Evolutionary conservation across 2,888 invertebrate species (phyloP), one percentile per base, ranked within the genome.

Genomic region (Meloe dianella): DNA sequence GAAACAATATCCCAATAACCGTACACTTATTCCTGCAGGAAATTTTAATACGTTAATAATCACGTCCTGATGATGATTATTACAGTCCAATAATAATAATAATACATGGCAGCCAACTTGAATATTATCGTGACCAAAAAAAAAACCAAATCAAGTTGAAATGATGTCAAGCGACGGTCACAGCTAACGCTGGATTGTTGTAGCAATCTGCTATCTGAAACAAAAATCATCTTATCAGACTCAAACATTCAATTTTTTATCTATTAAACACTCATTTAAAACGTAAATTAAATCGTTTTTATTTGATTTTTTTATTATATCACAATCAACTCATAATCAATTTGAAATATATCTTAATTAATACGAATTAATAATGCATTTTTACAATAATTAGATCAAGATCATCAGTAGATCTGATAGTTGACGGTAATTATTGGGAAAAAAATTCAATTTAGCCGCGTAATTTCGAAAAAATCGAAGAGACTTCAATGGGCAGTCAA

Each of bases 91-190:
- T 41, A 29, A 41, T 41, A 41, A 41, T 41, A n/a, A n/a, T 41
- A n/a, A 22, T 41, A 41, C 41, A 38, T 60, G 27, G 60, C 60
- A 35, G 30, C 35, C 32, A 58, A 32, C 7, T 12, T 58, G 20
- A n/a, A 58, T 5, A 7, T 14, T 35, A 35, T 35, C 35, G 7
- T 5, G 17, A 47, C 5, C n/a, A n/a, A 17, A 41, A 41, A 41
- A 41, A 1, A n/a, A 17, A 41, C 10, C 10, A 3, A 47, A 22
- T 35, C 22, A 8, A 35, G 2, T 61, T 65, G 66, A 30, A 38
- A 54, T 58, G 61, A 61, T 72, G 70, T 70, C 69, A 70, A 64
- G 74, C 73, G 75, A 74, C 73, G 73, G 74, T 63, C 63, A 65
- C 64, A 66, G 32, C n/a, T 32, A 58, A 35, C 58, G 32, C 30